A percentile compares a stretch with the other conserved stretches of the same genome.
Evolutionary conservation across 2,113 vertebrate genomes (phyloP).

Genomic region (Thryonomys swinderianus): DNA sequence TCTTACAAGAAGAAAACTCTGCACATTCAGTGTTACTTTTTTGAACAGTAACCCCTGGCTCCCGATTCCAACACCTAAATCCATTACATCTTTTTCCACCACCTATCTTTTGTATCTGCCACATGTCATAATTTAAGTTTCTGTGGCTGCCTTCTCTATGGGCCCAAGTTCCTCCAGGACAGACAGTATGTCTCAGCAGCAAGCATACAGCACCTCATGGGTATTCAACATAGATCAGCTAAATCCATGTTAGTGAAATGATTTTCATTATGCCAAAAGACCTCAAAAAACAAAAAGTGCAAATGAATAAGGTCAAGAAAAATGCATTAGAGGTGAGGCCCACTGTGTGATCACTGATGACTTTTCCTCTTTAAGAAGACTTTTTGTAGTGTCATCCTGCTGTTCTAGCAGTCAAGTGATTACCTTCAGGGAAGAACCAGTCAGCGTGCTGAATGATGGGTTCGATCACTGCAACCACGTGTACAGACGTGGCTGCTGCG

Average conservation of each 20-base stretch:
- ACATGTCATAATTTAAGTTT: background rate
- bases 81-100: background rate
- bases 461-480: constrained; percentile 96
- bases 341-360: background rate
- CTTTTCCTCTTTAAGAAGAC: background rate
- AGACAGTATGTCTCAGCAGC: background rate
- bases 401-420: background rate
- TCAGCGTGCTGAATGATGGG: constrained; percentile 98
- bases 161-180: background rate
- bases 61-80: background rate
- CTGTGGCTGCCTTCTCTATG: background rate
- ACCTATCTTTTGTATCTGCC: background rate
- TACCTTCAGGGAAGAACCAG: constrained; percentile 99
- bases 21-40: background rate
- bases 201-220: background rate
- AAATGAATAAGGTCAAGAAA: background rate
- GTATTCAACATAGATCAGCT: background rate
- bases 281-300: background rate
- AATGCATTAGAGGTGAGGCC: background rate
- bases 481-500: constrained; percentile 97
- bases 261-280: background rate
- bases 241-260: background rate
- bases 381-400: accelerated
- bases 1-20: background rate
- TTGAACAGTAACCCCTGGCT: background rate